Evolutionary conservation across 2,113 vertebrate genomes (phyloP).

Genomic region (Cololabis saira): DNA sequence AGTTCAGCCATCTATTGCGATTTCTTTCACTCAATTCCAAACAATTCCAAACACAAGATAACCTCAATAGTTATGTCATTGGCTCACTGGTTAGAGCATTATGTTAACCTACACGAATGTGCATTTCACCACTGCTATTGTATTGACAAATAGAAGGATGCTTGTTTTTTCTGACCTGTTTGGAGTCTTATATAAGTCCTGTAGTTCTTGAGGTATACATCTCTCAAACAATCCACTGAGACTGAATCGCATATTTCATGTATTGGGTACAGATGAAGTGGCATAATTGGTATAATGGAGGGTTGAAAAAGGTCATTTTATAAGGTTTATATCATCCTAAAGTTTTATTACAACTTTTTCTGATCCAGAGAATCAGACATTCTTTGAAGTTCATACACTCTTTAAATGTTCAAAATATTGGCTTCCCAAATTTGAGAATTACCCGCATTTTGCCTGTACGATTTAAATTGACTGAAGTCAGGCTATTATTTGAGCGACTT

Average conservation of each 20-base stretch:
- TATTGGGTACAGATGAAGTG: not conserved
- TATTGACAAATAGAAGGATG: not conserved
- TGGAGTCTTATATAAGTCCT: not conserved
- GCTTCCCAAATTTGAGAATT: too few relatives aligned
- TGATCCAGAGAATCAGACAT: not conserved
- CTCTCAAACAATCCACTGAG: not conserved
- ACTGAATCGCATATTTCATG: not conserved
- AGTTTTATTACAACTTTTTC: not conserved
- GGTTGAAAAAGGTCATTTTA: not conserved
- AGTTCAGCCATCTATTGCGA: not conserved
- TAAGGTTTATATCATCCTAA: not conserved
- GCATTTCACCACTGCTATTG: not conserved
- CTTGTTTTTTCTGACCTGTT: conserved; percentile 7
- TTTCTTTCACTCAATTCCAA: not conserved
- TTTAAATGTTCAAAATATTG: too few relatives aligned
- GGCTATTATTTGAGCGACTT: too few relatives aligned
- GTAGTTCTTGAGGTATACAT: not conserved
- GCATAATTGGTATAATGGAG: not conserved
- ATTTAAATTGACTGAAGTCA: too few relatives aligned
- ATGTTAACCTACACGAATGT: conserved; percentile 7
- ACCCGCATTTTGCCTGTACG: too few relatives aligned
- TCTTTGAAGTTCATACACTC: too few relatives aligned
- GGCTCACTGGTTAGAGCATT: conserved; percentile 9
- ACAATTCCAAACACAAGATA: not conserved
- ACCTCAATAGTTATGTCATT: not conserved